Evolutionary conservation across 2,888 invertebrate species (phyloP), one percentile per base, ranked within the genome.

Genomic region (Caradrina clavipalpis): DNA sequence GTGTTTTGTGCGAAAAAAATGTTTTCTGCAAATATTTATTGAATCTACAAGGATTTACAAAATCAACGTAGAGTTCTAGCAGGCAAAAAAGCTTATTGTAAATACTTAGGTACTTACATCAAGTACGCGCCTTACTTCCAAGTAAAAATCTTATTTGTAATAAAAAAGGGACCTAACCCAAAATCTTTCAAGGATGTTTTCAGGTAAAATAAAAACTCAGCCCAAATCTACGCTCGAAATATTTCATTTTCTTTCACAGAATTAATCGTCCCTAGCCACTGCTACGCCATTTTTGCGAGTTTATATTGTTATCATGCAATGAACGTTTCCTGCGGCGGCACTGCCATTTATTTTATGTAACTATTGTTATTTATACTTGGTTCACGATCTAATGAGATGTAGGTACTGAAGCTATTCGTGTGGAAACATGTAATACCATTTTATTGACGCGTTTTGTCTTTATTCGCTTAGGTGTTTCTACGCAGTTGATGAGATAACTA

Each of bases 361-460:
- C 50, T 55, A 78, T 55, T 64, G 60, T 42, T 78, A 69, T 76
- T 63, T 71, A 76, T 74, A 74, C 57, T 49, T 57, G 57, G 47
- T 49, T 21, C 45, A 50, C 61, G 54, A 57, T 68, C 51, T 57
- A 77, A 71, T 35, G 65, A 58, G 47, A 64, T 72, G 47, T 73
- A 62, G 35, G 39, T 39, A 39, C 74, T 56, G 50, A 11, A 17
- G 26, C 58, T 78, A 62, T 73, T 73, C 51, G 51, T 62, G 58
- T 58, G 35, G 31, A 50, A 61, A 59, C 73, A 68, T 61, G 60
- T 64, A 69, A 64, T 78, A 64, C 22, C 31, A 49, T 61, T 53
- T 45, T 58, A 56, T 69, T 74, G 79, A 54, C 63, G 69, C 53
- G 54, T 47, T 61, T 22, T 26, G 75, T 79, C 77, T 79, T 69